These are phyloP conservation scores for Drosophila santomea DNA, from an alignment of 1,140 invertebrate genomes.

Conservation along the genomic window DNA sequence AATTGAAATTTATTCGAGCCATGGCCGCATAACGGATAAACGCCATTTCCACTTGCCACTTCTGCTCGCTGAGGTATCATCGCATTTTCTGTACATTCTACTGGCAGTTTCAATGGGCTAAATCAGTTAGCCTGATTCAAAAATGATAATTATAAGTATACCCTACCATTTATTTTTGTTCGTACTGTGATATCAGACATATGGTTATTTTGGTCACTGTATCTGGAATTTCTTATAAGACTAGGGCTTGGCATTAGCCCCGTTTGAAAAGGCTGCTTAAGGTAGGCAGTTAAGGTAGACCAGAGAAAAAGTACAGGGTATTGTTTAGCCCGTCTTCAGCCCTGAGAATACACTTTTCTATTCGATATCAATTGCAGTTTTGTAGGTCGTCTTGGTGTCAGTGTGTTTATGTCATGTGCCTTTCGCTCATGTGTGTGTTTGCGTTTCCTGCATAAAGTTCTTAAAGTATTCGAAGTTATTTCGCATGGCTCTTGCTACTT, in stretches of 20 bases:
- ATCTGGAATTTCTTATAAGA: too few relatives aligned
- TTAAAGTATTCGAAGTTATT: constrained; percentile 64
- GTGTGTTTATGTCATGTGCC: constrained; percentile 24
- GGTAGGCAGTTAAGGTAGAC: too few relatives aligned
- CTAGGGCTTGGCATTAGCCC: too few relatives aligned
- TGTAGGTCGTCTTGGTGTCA: constrained; percentile 40
- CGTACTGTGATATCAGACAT: too few relatives aligned
- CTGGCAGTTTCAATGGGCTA: background rate
- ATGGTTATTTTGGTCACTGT: too few relatives aligned
- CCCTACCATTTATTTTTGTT: too few relatives aligned
- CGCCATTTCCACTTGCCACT: constrained; percentile 80
- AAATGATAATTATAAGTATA: too few relatives aligned
- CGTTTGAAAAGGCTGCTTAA: too few relatives aligned
- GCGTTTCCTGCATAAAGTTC: constrained; percentile 49
- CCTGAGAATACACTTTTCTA: background rate
- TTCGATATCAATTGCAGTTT: constrained; percentile 68
- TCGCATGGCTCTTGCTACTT: constrained; percentile 85
- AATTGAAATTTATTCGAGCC: constrained; percentile 78
- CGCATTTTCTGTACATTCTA: constrained; percentile 3
- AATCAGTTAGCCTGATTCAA: background rate
- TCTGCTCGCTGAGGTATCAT: constrained; percentile 46
- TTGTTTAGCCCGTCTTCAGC: background rate
- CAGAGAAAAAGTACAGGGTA: constrained; percentile 10
- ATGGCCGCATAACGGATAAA: constrained; percentile 69
- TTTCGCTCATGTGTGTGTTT: constrained; percentile 31